phyloP scores from a whole-genome alignment of 2,888 invertebrate genomes.

The Eristalis pertinax region DNA sequence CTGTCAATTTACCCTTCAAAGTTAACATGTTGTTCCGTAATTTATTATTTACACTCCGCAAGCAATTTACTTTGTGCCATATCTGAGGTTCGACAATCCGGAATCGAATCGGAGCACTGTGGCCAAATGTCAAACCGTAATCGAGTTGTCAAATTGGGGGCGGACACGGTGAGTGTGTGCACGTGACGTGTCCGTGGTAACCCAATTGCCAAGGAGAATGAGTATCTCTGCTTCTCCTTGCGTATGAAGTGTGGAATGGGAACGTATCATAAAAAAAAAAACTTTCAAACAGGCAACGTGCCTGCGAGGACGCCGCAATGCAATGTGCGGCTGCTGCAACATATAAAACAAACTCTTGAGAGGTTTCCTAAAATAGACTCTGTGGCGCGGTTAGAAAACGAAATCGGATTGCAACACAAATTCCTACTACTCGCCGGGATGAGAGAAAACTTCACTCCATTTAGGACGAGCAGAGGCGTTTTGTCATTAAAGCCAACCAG shows the following conservation, averaged over 20 bases:
- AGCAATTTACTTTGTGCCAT: background rate
- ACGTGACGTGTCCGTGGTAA: background rate
- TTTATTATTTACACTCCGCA: slow-evolving; percentile 16
- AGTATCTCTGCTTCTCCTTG: background rate
- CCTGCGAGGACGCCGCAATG: slow-evolving; percentile 29
- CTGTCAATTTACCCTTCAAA: slow-evolving; percentile 24
- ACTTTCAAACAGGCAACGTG: slow-evolving; percentile 16
- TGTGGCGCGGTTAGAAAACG: background rate
- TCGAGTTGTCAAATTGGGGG: slow-evolving; percentile 14
- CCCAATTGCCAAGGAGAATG: slow-evolving; percentile 22
- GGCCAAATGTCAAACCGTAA: slow-evolving; percentile 22
- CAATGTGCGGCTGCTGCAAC: slow-evolving; percentile 28
- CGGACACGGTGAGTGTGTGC: background rate
- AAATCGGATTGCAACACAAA: slow-evolving; percentile 37
- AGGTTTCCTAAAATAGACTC: slow-evolving; percentile 33
- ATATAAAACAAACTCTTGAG: slow-evolving; percentile 14
- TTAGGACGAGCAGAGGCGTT: slow-evolving; percentile 50
- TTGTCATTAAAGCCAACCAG: slow-evolving; percentile 38
- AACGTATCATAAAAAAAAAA: slow-evolving; percentile 29
- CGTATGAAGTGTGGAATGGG: background rate
- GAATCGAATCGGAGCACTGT: background rate
- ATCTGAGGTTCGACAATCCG: background rate
- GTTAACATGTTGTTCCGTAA: background rate
- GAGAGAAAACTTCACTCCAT: slow-evolving; percentile 5
- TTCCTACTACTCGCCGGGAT: background rate